Evolutionary conservation across 2,113 vertebrate genomes (phyloP), one percentile per base, ranked within the genome.

Genomic region (Octodon degus): DNA sequence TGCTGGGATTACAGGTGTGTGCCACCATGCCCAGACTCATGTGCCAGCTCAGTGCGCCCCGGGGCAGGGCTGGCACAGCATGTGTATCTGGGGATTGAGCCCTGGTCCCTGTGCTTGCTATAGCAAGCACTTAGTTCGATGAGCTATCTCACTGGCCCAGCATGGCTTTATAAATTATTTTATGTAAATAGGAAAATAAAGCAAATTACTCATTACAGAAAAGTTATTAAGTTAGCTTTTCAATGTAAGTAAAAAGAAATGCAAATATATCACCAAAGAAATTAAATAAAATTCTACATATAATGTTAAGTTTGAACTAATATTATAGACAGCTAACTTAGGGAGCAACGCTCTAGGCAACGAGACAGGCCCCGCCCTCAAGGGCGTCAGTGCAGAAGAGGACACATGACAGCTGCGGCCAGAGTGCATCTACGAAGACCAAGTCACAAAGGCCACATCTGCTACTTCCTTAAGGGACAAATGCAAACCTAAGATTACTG

Each of bases 141-240:
- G 16, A 58, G 16, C 16, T 58, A 58, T 58, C 16, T 17, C 55
- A 16, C 16, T 17, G 16, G 55, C 16, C 55, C 7, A 25, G 4
- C 47, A 67, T 13, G 72, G 47, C n/a, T 67, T 55, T 86, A 79
- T 1, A 87, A 67, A 50, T 27, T 68, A 43, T 55, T 74, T 67
- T 77, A 79, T 79, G n/a, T 58, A 67, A 79, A 58, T 7, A 58
- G 8, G 37, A 67, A 67, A 19, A 79, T 58, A 79, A 77, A 86
- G 60, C 47, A 68, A 58, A 58, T 58, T 63, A 50, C 24, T 80
- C 43, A 93, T 70, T 60, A 70, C 2, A 8, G 50, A 67, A 34
- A 68, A 47, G 14, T 87, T 80, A 68, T 65, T 86, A 80, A 87
- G 62, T 87, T 87, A 47, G 19, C 68, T 80, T 87, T 87, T 70